A percentile compares a stretch with the other conserved stretches of the same genome.
These are phyloP conservation scores for Actinemys pallida DNA, from an alignment of 2,113 vertebrate genomes.

Conservation along the genomic window DNA sequence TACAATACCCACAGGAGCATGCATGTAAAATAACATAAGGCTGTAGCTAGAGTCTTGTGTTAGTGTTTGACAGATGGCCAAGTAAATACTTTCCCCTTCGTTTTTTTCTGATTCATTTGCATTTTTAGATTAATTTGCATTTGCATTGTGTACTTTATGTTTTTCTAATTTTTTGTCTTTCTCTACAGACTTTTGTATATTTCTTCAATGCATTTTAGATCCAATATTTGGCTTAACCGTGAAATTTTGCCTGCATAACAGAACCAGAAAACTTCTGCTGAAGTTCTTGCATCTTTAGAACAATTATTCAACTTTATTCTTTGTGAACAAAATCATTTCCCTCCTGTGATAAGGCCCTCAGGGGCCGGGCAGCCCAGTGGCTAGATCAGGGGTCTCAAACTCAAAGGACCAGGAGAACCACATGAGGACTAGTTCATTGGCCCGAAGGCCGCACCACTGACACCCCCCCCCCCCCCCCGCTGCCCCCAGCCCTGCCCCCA, in stretches of 20 bases:
- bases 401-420: too few relatives aligned
- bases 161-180: background rate
- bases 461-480: too few relatives aligned
- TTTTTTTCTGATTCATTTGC: background rate
- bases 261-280: background rate
- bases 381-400: too few relatives aligned
- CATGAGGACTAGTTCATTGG: too few relatives aligned
- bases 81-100: background rate
- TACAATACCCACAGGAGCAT: constrained; percentile 4
- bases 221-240: background rate
- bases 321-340: background rate
- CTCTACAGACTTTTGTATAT: background rate
- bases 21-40: background rate
- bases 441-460: too few relatives aligned
- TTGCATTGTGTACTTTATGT: background rate
- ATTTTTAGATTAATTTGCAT: background rate
- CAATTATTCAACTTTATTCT: background rate
- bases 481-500: too few relatives aligned
- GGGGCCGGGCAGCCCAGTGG: too few relatives aligned
- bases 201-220: background rate
- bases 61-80: background rate
- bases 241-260: background rate
- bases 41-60: background rate
- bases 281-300: background rate
- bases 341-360: background rate